Conservation (phyloP, 2,888 invertebrate species). For the Drosophila phalerata region DNA sequence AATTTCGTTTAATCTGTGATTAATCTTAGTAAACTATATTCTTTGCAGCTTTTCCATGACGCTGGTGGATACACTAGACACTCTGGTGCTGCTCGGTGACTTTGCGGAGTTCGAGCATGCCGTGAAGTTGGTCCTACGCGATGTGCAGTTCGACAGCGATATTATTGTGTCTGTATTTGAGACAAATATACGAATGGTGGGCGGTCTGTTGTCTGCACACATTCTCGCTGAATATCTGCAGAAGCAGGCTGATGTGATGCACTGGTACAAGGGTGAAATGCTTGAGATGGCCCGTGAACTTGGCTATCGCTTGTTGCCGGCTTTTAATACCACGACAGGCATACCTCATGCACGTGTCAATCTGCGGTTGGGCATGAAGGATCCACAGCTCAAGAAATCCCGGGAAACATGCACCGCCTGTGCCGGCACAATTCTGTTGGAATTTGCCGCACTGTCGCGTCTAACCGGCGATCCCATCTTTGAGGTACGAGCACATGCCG, state of each 20-base stretch:
- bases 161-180: conserved; percentile 99
- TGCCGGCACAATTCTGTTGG: conserved; percentile 98
- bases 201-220: conserved; percentile 97
- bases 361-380: conserved; percentile 92
- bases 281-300: conserved; percentile 96
- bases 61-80: conserved; percentile 97
- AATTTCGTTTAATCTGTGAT: neutral
- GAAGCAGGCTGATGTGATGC: conserved; percentile 90
- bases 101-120: conserved; percentile 97
- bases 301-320: conserved; percentile 96
- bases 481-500: conserved; percentile 97
- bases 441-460: conserved; percentile 98
- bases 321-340: conserved; percentile 98
- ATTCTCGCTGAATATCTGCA: conserved; percentile 94
- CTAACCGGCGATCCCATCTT: conserved; percentile 96
- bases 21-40: conserved; percentile 8
- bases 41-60: conserved; percentile 96
- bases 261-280: conserved; percentile 95
- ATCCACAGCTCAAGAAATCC: conserved; percentile 90
- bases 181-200: conserved; percentile 98
- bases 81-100: conserved; percentile 95
- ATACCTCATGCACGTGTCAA: conserved; percentile 98
- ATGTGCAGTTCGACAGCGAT: conserved; percentile 97
- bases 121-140: conserved; percentile 92
- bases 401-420: conserved; percentile 99